phyloP scores from a whole-genome alignment of 2,113 vertebrate species.

The Noturus placidus region DNA sequence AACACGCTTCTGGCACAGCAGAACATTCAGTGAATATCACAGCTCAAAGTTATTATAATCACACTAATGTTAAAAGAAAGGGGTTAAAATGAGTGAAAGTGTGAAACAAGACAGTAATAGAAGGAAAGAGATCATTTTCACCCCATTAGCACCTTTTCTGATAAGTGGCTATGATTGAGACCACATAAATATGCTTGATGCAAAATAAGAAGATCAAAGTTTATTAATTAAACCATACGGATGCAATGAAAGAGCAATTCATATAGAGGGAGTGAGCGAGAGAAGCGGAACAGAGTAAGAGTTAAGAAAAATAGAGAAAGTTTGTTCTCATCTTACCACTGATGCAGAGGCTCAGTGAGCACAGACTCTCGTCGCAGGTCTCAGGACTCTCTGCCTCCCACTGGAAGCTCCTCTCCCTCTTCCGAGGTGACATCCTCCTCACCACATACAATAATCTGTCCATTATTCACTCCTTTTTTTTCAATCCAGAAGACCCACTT shows the following conservation, averaged over 20 bases:
- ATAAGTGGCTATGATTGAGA: neutral
- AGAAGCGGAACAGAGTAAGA: constrained; percentile 15
- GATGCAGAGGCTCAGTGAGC: constrained; percentile 71
- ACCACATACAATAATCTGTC: constrained; percentile 72
- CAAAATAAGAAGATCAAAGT: neutral
- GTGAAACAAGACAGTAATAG: neutral
- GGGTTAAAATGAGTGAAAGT: constrained; percentile 25
- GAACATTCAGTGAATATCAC: neutral
- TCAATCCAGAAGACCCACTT: constrained; percentile 4
- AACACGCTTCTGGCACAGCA: neutral
- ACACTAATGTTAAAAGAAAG: constrained; percentile 23
- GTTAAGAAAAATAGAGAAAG: constrained; percentile 43
- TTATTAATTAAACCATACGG: neutral
- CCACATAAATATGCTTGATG: neutral
- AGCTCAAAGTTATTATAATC: constrained; percentile 37
- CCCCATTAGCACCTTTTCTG: neutral
- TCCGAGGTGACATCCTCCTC: constrained; percentile 73
- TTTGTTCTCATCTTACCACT: constrained; percentile 69
- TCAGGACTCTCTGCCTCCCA: constrained; percentile 69
- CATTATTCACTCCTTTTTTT: constrained; percentile 58
- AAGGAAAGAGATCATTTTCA: neutral
- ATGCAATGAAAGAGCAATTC: neutral
- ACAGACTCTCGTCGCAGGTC: constrained; percentile 71
- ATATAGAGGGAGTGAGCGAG: neutral
- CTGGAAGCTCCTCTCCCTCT: constrained; percentile 68